Evolutionary conservation across 2,113 vertebrate genomes (phyloP).

Genomic region (Podilymbus podiceps): DNA sequence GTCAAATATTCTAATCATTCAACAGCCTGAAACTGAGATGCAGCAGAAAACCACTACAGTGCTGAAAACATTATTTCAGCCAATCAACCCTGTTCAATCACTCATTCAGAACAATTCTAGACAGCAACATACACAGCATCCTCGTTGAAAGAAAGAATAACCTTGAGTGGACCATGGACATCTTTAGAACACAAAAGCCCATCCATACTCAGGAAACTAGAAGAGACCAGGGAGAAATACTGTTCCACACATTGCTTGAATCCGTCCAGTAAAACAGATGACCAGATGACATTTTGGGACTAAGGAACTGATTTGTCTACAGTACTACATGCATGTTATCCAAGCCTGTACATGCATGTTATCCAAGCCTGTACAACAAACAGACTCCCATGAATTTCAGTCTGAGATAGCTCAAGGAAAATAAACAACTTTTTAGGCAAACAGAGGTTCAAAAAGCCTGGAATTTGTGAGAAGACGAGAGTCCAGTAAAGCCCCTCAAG

Average conservation of each 20-base stretch:
- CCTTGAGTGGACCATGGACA: neutral
- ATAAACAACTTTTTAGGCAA: neutral
- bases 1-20: neutral
- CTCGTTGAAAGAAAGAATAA: neutral
- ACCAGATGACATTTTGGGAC: neutral
- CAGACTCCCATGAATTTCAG: neutral
- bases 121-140: neutral
- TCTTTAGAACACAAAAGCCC: neutral
- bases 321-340: accelerated
- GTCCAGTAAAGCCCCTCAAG: neutral
- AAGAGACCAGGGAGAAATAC: neutral
- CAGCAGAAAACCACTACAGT: neutral
- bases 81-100: neutral
- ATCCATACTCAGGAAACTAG: neutral
- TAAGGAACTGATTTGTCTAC: neutral
- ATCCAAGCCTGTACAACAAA: neutral
- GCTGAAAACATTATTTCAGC: neutral
- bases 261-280: neutral
- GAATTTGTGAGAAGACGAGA: neutral
- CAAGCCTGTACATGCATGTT: neutral
- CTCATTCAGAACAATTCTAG: neutral
- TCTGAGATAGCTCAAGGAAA: neutral
- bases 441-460: neutral
- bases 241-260: neutral
- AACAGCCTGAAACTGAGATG: accelerated